Evolutionary conservation across 2,797 vertebrate species (phyloP), one percentile per base, ranked within the genome.

Genomic region (Cossypha caffra): DNA sequence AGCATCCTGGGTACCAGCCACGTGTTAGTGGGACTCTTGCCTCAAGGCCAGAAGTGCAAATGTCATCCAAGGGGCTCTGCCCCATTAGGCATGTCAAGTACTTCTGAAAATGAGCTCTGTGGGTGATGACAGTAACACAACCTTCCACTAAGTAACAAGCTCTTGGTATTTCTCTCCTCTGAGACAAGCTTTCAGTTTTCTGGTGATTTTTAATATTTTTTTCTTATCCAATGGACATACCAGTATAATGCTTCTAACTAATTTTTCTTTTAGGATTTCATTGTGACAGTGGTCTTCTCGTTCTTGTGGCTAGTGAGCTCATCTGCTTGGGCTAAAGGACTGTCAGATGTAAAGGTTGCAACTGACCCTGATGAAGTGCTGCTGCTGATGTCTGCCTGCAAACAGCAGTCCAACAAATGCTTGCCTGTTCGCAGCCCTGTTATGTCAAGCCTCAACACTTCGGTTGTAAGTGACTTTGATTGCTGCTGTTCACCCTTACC

Each of bases 291-390:
- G 90, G 98, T 99, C 84, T 99, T 99, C 98, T 99, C 99, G 9
- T 99, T 99, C 98, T 97, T 99, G 98, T 99, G 99, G 99, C 97
- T 99, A 95, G 99, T 99, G 96, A 98, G 99, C 87, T 99, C 99
- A 19, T 99, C 99, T 20, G 98, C 99, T 85, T 99, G 99, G 99
- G 99, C 99, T 28, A 99, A 99, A 97, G 99, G 99, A 94, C 98
- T 99, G 84, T 99, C 99, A 48, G 99, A 99, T 94, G 99, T 99
- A 58, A 99, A 99, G 96, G 74, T 98, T 43, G 99, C 99, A 4
- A 99, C 99, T 0, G 99, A 99, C 94, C 99, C 99, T 6, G 98
- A 99, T 19, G 99, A 99, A 97, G 98, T 99, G 82, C 97, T 99
- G 92, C 97, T 99, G 71, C 97, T 99, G 96, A 98, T 99, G 96